Evolutionary conservation across 64 coral and sea anemone species (phyloP).

Genomic region (Actinia equina): DNA sequence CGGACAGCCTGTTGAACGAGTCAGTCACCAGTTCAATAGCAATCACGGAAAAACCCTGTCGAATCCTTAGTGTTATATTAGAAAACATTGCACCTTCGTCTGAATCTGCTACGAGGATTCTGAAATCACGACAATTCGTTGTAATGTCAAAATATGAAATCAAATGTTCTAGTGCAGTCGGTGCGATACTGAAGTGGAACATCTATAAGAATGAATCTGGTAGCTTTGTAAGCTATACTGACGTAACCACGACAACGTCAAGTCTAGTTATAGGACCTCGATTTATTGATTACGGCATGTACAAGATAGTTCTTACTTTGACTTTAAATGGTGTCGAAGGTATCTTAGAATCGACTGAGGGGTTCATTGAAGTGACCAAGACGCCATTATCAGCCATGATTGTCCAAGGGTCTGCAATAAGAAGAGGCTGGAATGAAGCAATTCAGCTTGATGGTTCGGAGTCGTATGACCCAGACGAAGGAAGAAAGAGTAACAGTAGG

Average conservation of each 20-base stretch:
- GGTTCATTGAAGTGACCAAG: conserved; percentile 46
- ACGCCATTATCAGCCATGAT: conserved; percentile 51
- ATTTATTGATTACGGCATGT: conserved; percentile 40
- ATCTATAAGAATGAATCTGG: conserved; percentile 18
- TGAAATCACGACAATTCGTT: conserved; percentile 13
- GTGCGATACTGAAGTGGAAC: conserved; percentile 32
- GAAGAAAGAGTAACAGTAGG: neutral
- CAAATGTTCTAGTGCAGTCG: conserved; percentile 20
- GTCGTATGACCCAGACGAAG: conserved; percentile 58
- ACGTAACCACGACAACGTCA: conserved; percentile 14
- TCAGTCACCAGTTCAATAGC: neutral
- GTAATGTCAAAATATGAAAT: conserved; percentile 25
- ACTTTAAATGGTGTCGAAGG: conserved; percentile 31
- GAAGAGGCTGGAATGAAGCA: conserved; percentile 38
- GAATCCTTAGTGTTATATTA: neutral
- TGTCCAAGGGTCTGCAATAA: conserved; percentile 47
- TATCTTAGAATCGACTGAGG: conserved; percentile 36
- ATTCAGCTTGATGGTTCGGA: conserved; percentile 53
- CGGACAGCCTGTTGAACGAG: conserved; percentile 4
- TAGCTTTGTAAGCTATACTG: neutral
- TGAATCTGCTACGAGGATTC: conserved; percentile 11
- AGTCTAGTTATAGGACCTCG: conserved; percentile 28
- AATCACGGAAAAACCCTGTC: conserved; percentile 35
- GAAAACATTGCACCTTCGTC: conserved; percentile 17
- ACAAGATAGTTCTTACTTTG: conserved; percentile 41